Evolutionary conservation across 2,797 vertebrate genomes (phyloP), one percentile per base, ranked within the genome.

Genomic region (Hypotaenidia philippensis): DNA sequence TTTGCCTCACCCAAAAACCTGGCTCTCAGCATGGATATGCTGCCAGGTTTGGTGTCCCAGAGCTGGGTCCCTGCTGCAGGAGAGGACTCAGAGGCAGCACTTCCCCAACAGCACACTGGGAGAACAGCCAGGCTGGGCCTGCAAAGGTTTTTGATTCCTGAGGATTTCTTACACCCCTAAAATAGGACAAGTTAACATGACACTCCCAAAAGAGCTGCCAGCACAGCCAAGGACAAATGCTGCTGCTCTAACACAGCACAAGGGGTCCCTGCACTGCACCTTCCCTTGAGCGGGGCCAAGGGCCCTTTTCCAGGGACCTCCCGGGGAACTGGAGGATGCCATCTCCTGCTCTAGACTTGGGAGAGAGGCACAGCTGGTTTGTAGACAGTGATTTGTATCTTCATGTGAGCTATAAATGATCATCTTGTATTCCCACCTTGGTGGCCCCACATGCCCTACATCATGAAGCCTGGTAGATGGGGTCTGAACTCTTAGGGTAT

Each of bases 121-220:
- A 89, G 55, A 70, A 56, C 68, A 71, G 44, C 41, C 66, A 83
- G 76, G 72, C 50, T 14, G 4, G 69, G 32, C 22, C 50, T 52
- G 52, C 83, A 57, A 64, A 66, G 38, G 19, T 21, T 81, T 93
- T 77, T 91, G 60, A 93, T 93, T 96, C 86, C 83, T 49, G 40
- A 90, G 89, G 74, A 88, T 79, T 94, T 93, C 89, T 90, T 44
- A 74, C 52, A 47, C 57, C 83, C 88, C 80, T 92, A 93, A 94
- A 97, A 95, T 87, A 95, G 93, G 85, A 83, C 41, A 27, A 47
- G 85, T 84, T 83, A 87, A 92, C 4, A 2, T 56, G 87, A 91
- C 77, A 66, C 74, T 74, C 65, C 60, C 34, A 68, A 77, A 95
- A 57, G 52, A 65, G 75, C 63, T 68, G 61, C 56, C 1, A 2